These are phyloP conservation scores for Orchesella flavescens DNA, from an alignment of 2,888 invertebrate genomes.

Conservation along the genomic window DNA sequence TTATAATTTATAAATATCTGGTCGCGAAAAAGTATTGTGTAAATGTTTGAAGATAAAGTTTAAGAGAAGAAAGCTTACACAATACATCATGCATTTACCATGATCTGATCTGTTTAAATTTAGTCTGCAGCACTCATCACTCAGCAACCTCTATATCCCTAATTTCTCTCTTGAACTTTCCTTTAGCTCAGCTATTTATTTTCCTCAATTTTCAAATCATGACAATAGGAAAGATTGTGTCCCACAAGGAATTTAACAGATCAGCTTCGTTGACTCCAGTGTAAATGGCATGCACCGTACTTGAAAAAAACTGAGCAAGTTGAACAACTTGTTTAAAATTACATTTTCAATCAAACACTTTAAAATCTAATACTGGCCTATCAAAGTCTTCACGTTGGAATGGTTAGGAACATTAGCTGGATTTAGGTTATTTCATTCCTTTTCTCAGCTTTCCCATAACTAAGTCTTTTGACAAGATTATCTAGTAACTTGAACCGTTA, in stretches of 20 bases:
- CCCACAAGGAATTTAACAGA: too few relatives aligned
- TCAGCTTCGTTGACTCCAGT: neutral
- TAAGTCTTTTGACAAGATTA: too few relatives aligned
- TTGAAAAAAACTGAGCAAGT: neutral
- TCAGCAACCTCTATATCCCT: neutral
- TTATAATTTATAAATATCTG: neutral
- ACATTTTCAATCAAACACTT: neutral
- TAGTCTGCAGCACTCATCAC: slow-evolving; percentile 12
- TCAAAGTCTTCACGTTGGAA: too few relatives aligned
- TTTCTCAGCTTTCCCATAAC: too few relatives aligned
- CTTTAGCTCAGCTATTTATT: too few relatives aligned
- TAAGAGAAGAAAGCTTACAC: slow-evolving; percentile 62
- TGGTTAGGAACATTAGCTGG: too few relatives aligned
- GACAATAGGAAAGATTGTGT: too few relatives aligned
- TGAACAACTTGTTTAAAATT: neutral
- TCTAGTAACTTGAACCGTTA: too few relatives aligned
- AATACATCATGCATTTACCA: slow-evolving; percentile 65
- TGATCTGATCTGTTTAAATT: slow-evolving; percentile 45
- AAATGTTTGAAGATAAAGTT: slow-evolving; percentile 19
- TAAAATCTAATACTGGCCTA: too few relatives aligned
- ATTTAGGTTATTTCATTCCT: too few relatives aligned
- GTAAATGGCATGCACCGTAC: neutral
- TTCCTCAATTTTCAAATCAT: too few relatives aligned
- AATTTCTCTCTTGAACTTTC: too few relatives aligned
- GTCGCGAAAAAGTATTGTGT: neutral